These are phyloP conservation scores for Linyphia triangularis DNA, from an alignment of 2,888 invertebrate species.

Conservation along the genomic window DNA sequence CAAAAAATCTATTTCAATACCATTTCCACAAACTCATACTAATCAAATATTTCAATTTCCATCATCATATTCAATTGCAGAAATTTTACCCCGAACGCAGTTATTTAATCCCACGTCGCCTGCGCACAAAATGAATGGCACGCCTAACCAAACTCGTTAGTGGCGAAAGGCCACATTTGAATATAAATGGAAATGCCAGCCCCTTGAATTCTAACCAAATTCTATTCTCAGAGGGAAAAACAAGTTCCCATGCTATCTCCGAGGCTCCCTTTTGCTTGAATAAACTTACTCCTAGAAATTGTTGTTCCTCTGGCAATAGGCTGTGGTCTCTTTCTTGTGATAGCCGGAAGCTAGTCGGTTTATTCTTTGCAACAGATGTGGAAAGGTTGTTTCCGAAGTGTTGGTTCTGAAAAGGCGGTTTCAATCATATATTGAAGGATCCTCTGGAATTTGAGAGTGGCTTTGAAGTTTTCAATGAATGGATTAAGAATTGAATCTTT, in stretches of 20 bases:
- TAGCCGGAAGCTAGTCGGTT: neutral
- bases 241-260: neutral
- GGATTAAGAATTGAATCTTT: neutral
- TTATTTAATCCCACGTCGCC: neutral
- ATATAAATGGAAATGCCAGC: neutral
- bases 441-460: neutral
- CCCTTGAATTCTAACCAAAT: neutral
- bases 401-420: neutral
- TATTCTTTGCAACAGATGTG: neutral
- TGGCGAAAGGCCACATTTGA: neutral
- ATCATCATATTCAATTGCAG: neutral
- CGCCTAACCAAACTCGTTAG: neutral
- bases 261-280: neutral
- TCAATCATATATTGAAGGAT: constrained; percentile 15
- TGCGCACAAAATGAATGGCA: neutral
- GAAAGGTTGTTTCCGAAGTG: neutral
- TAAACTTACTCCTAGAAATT: neutral
- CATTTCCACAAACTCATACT: neutral
- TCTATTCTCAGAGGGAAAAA: constrained; percentile 3
- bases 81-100: neutral
- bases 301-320: neutral
- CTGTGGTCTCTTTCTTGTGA: neutral
- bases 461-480: neutral
- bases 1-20: no score
- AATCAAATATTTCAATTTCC: neutral